These are phyloP conservation scores for Pantherophis vulpinus DNA, from an alignment of 2,797 vertebrate species.

Conservation along the genomic window DNA sequence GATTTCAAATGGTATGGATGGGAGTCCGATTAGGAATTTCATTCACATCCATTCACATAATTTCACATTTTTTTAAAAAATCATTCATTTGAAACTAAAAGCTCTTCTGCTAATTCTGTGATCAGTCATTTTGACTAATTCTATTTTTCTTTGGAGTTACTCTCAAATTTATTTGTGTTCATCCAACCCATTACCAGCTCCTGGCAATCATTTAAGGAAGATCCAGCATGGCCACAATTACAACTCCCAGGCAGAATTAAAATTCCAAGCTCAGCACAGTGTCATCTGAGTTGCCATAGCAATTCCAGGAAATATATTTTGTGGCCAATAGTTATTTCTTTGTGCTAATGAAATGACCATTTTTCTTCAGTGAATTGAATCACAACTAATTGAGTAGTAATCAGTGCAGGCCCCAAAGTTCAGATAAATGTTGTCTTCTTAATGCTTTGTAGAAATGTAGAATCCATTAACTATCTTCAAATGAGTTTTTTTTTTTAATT, in stretches of 20 bases:
- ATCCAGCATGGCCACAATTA: constrained; percentile 29
- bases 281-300: constrained; percentile 58
- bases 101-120: background rate
- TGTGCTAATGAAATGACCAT: constrained; percentile 67
- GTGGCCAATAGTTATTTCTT: constrained; percentile 63
- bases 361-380: constrained; percentile 72
- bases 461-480: constrained; percentile 71
- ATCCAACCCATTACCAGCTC: background rate
- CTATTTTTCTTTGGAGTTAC: background rate
- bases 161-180: background rate
- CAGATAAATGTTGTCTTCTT: constrained; percentile 66
- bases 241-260: constrained; percentile 38
- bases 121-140: background rate
- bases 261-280: constrained; percentile 48
- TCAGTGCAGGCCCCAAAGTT: constrained; percentile 66
- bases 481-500: constrained; percentile 71
- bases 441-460: constrained; percentile 65
- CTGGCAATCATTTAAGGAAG: constrained; percentile 13
- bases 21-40: background rate
- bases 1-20: background rate
- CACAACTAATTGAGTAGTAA: constrained; percentile 74
- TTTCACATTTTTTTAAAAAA: background rate
- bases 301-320: constrained; percentile 55
- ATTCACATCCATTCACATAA: background rate
- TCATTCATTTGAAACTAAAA: background rate